These are phyloP conservation scores for Nebria salina DNA, from an alignment of 2,888 invertebrate species.

Conservation along the genomic window DNA sequence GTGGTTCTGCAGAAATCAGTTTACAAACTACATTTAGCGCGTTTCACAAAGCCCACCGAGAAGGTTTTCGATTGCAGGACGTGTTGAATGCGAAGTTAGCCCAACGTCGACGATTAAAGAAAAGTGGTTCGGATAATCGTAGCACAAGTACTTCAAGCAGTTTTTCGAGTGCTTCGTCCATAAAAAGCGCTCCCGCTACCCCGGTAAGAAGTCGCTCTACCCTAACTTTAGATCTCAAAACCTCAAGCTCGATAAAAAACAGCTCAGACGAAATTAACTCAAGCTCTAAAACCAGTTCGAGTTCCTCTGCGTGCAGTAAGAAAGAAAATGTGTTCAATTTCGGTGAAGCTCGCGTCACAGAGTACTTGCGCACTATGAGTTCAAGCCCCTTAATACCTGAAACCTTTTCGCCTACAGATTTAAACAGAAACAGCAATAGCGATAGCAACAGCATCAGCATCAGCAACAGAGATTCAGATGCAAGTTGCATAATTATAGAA, in stretches of 20 bases:
- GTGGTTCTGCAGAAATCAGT: conserved; percentile 65
- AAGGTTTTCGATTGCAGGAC: conserved; percentile 79
- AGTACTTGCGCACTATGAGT: conserved; percentile 63
- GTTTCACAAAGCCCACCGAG: conserved; percentile 73
- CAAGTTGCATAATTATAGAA: conserved; percentile 40
- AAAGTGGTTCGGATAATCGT: conserved; percentile 63
- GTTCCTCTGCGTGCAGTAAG: conserved; percentile 49
- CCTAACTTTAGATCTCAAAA: conserved; percentile 48
- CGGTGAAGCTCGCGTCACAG: conserved; percentile 63
- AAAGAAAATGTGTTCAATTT: conserved; percentile 62
- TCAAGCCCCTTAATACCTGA: conserved; percentile 53
- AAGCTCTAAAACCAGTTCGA: conserved; percentile 48
- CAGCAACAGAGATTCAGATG: conserved; percentile 49
- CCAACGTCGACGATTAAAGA: conserved; percentile 73
- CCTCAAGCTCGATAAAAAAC: conserved; percentile 50
- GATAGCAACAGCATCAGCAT: no score
- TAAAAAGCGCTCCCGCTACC: conserved; percentile 56
- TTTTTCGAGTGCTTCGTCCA: conserved; percentile 60
- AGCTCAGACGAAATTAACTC: conserved; percentile 48
- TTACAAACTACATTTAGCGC: conserved; percentile 74
- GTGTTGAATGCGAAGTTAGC: conserved; percentile 77
- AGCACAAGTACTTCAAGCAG: conserved; percentile 58
- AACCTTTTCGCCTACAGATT: conserved; percentile 49
- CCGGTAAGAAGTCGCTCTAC: conserved; percentile 51
- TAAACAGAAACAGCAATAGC: conserved; percentile 47